A percentile compares a stretch with the other conserved stretches of the same genome.
These are phyloP conservation scores for Pasiphila rectangulata DNA, from an alignment of 2,888 invertebrate species.

Conservation along the genomic window DNA sequence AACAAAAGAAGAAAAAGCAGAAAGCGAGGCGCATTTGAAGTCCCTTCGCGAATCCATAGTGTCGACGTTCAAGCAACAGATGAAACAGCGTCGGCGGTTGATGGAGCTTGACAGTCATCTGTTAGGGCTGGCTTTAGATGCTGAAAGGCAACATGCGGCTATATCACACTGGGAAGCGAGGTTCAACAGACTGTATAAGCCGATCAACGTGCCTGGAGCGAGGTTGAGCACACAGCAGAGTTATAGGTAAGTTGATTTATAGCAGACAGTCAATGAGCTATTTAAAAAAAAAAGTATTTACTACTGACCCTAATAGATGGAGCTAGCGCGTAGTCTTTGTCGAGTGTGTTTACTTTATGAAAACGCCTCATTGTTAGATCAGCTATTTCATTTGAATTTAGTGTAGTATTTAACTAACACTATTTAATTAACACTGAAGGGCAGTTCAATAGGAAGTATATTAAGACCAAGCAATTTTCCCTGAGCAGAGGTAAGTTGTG, in stretches of 20 bases:
- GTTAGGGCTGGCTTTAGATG: constrained; percentile 91
- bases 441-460: too few species aligned
- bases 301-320: too few species aligned
- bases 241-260: constrained; percentile 81
- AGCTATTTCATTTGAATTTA: too few species aligned
- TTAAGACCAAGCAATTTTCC: too few species aligned
- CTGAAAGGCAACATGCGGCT: constrained; percentile 92
- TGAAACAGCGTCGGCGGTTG: constrained; percentile 91
- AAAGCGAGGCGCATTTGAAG: constrained; percentile 77
- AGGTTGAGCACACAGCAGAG: constrained; percentile 83
- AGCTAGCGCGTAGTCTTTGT: too few species aligned
- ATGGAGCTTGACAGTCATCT: constrained; percentile 96
- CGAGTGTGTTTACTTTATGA: too few species aligned
- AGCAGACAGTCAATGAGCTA: too few species aligned
- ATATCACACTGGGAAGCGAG: constrained; percentile 94
- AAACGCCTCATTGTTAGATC: too few species aligned
- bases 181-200: constrained; percentile 87
- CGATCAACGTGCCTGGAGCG: constrained; percentile 78
- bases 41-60: constrained; percentile 92
- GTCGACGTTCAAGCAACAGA: constrained; percentile 94
- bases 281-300: too few species aligned
- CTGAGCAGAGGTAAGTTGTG: too few species aligned
- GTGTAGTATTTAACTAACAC: too few species aligned
- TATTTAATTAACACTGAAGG: too few species aligned
- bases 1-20: constrained; percentile 54